These are phyloP conservation scores for Dendrocincla fuliginosa DNA, from an alignment of 2,797 vertebrate genomes.

Conservation along the genomic window DNA sequence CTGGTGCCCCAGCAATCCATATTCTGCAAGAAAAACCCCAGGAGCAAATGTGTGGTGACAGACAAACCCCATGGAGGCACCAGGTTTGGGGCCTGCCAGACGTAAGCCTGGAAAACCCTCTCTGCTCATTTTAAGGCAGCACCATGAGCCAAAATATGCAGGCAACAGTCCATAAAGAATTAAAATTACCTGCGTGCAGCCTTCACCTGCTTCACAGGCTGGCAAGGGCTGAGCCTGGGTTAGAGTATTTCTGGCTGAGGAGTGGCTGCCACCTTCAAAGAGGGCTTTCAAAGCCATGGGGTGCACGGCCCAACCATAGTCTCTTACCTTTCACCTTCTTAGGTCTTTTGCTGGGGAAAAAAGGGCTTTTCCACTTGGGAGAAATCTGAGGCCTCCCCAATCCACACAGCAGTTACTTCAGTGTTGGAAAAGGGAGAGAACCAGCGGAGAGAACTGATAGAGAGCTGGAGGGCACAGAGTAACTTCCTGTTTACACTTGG, in stretches of 20 bases:
- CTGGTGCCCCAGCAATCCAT: background rate
- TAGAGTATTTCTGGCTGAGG: background rate
- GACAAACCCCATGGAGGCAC: background rate
- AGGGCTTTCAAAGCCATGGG: background rate
- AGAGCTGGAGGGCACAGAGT: background rate
- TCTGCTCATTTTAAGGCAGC: background rate
- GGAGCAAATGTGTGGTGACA: background rate
- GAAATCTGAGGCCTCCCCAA: background rate
- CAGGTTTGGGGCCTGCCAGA: background rate
- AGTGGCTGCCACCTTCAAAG: background rate
- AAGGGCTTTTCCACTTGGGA: background rate
- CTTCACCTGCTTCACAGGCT: background rate
- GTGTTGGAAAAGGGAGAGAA: background rate
- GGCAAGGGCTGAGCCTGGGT: background rate
- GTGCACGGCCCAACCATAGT: background rate
- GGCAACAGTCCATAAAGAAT: background rate
- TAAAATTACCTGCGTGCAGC: background rate
- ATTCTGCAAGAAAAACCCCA: background rate
- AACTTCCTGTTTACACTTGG: background rate
- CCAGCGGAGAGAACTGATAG: background rate
- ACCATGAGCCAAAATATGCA: background rate
- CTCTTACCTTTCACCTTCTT: background rate
- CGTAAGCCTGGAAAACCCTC: background rate
- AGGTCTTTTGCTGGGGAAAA: background rate
- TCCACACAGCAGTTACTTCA: background rate